A percentile compares a stretch with the other conserved stretches of the same genome.
These are phyloP conservation scores for Butorides virescens DNA, from an alignment of 2,113 vertebrate species.

Conservation along the genomic window DNA sequence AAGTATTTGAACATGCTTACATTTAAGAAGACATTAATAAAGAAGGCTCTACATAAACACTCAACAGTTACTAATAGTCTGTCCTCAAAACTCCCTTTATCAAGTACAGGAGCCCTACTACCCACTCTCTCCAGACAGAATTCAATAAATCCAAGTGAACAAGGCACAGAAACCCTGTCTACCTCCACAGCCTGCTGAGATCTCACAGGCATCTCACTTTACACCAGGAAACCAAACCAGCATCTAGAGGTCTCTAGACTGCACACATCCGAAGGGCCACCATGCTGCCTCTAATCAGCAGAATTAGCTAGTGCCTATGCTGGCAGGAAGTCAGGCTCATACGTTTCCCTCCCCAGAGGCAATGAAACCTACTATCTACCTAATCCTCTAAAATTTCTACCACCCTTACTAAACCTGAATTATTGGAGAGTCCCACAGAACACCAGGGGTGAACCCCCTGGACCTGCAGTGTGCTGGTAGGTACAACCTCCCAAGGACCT, in stretches of 20 bases:
- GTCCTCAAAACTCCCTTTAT: constrained; percentile 16
- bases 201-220: neutral
- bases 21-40: neutral
- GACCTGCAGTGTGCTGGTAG: neutral
- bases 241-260: neutral
- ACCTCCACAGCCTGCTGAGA: neutral
- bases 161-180: neutral
- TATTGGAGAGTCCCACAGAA: neutral
- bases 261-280: neutral
- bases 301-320: neutral
- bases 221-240: neutral
- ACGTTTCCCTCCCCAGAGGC: neutral
- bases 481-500: neutral
- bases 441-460: neutral
- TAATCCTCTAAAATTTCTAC: neutral
- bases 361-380: neutral
- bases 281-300: neutral
- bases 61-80: neutral
- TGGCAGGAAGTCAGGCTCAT: neutral
- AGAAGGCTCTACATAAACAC: neutral
- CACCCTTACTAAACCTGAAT: neutral
- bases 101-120: neutral
- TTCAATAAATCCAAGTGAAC: neutral
- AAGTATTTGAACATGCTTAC: neutral
- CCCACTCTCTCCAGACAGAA: neutral